phyloP scores from a whole-genome alignment of 2,797 vertebrate genomes.

The Melanotaenia maccullochi region DNA sequence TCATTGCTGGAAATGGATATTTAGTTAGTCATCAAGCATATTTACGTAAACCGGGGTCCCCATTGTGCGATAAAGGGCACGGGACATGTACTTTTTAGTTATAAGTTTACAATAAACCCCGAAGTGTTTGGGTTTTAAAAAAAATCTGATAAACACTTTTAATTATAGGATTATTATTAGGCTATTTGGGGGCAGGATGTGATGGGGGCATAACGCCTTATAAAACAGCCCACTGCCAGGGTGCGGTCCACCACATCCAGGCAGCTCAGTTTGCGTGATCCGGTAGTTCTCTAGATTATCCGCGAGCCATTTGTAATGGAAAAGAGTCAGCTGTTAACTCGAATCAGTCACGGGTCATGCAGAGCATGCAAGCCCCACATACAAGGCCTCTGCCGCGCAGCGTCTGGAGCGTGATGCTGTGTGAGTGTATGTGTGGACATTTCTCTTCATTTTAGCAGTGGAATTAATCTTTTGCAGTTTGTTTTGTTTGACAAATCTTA shows the following conservation, averaged over 20 bases:
- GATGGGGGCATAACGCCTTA: neutral
- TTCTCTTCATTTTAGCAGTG: neutral
- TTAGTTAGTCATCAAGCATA: slow-evolving; percentile 25
- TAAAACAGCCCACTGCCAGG: neutral
- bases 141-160: too few species aligned
- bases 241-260: slow-evolving; percentile 36
- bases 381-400: slow-evolving; percentile 55
- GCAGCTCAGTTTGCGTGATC: slow-evolving; percentile 77
- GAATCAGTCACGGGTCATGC: slow-evolving; percentile 82
- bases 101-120: neutral
- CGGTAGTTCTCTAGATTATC: slow-evolving; percentile 80
- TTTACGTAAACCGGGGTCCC: too few species aligned
- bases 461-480: neutral
- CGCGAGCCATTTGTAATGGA: slow-evolving; percentile 80
- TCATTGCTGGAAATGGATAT: slow-evolving; percentile 10
- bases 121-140: neutral
- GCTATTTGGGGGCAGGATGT: neutral
- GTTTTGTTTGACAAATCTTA: neutral
- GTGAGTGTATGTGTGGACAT: slow-evolving; percentile 3
- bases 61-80: too few species aligned
- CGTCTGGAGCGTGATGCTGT: slow-evolving; percentile 39
- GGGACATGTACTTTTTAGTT: neutral
- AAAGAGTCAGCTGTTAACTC: slow-evolving; percentile 83
- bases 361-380: slow-evolving; percentile 70
- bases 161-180: neutral